Percentiles rank a stretch among this genome's conserved stretches.
Evolutionary conservation across 2,113 vertebrate species (phyloP).

Genomic region (Rhagologus leucostigma): DNA sequence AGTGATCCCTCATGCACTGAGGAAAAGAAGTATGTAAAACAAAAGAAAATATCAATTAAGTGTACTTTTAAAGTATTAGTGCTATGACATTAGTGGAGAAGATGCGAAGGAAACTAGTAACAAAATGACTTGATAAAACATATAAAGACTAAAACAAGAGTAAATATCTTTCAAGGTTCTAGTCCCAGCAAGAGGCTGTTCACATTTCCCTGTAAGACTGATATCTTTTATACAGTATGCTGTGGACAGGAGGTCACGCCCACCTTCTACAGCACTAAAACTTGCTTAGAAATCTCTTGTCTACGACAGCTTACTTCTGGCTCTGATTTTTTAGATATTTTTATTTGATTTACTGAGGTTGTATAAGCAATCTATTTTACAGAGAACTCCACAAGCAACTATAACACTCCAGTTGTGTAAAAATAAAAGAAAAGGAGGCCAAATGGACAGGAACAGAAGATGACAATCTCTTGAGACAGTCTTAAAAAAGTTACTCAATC

Average conservation of each 20-base stretch:
- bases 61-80: not conserved
- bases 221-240: not conserved
- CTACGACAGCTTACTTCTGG: not conserved
- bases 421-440: not conserved
- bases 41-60: not conserved
- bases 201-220: not conserved
- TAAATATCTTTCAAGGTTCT: not conserved
- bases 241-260: not conserved
- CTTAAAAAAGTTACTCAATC: not conserved
- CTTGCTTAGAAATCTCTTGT: not conserved
- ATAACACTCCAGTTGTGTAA: not conserved
- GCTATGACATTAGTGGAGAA: not conserved
- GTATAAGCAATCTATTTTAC: not conserved
- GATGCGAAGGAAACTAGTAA: not conserved
- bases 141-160: not conserved
- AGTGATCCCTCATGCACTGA: not conserved
- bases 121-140: not conserved
- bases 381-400: not conserved
- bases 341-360: not conserved
- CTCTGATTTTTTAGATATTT: not conserved
- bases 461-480: not conserved
- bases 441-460: not conserved
- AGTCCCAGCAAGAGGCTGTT: not conserved
- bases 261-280: not conserved
- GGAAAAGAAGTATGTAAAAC: not conserved